Evolutionary conservation across 2,888 invertebrate species (phyloP).

Genomic region (Lottia gigantea): DNA sequence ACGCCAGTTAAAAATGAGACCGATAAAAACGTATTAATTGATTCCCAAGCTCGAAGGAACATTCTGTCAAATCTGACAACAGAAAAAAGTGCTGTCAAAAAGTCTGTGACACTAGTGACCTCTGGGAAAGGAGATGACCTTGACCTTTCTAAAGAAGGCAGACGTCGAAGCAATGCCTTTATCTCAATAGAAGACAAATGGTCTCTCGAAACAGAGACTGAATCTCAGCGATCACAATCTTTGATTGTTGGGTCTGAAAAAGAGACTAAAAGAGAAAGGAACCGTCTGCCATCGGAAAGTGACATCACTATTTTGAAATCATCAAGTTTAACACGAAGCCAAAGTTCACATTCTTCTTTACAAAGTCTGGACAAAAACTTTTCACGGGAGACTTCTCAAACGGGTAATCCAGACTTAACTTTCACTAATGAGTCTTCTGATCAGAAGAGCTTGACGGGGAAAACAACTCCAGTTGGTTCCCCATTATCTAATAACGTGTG

Average conservation of each 20-base stretch:
- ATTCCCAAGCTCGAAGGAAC: not conserved
- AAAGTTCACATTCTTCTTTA: constrained; percentile 19
- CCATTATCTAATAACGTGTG: constrained; percentile 57
- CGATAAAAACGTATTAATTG: not conserved
- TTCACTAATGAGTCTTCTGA: not conserved
- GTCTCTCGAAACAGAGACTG: constrained; percentile 4
- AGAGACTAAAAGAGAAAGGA: not conserved
- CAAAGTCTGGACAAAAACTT: not conserved
- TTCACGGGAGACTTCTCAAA: constrained; percentile 8
- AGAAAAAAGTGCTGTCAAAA: not conserved
- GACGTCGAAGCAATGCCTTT: constrained; percentile 16
- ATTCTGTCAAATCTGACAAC: not conserved
- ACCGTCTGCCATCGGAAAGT: constrained; percentile 66
- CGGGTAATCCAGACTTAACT: not conserved
- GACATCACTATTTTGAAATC: constrained; percentile 79
- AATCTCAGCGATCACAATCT: not conserved
- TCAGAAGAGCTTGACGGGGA: constrained; percentile 21
- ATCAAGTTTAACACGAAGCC: constrained; percentile 71
- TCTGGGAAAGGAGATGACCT: not conserved
- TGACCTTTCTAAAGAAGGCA: not conserved
- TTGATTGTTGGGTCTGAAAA: not conserved
- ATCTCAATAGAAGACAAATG: not conserved
- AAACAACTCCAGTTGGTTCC: constrained; percentile 47
- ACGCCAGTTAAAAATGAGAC: constrained; percentile 15
- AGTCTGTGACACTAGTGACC: not conserved